A percentile compares a stretch with the other conserved stretches of the same genome.
Conservation (phyloP, 2,797 vertebrate species). For the Merluccius polli region DNA sequence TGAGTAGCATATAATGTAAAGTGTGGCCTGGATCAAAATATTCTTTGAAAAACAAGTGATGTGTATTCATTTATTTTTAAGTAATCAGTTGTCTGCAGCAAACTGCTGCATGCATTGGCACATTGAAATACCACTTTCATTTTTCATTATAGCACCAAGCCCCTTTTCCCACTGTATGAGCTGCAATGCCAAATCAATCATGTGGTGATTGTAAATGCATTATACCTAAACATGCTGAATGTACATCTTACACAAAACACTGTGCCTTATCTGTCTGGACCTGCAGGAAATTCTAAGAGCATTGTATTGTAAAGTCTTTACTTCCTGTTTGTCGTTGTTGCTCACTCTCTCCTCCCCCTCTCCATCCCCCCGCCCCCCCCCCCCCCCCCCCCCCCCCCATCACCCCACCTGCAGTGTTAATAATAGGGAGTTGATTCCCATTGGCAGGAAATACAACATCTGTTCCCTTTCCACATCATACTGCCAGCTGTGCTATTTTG, state of each 20-base stretch:
- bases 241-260: conserved; percentile 66
- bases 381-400: conserved; percentile 55
- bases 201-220: background rate
- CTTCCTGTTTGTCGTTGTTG: conserved; percentile 73
- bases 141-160: background rate
- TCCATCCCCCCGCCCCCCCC: conserved; percentile 53
- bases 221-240: conserved; percentile 21
- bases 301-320: conserved; percentile 67
- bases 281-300: conserved; percentile 69
- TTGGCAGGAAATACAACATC: conserved; percentile 58
- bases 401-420: conserved; percentile 68
- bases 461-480: conserved; percentile 42
- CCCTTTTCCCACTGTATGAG: background rate
- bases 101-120: background rate
- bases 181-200: background rate
- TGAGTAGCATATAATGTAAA: too few relatives aligned
- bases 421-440: conserved; percentile 62
- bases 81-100: background rate
- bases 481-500: conserved; percentile 47
- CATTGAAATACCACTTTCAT: background rate
- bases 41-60: too few relatives aligned
- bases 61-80: too few relatives aligned
- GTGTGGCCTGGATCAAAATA: too few relatives aligned
- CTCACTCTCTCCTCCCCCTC: conserved; percentile 45
- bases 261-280: conserved; percentile 70